Conservation (phyloP, 2,113 vertebrate genomes). For the Psittacula cyanocephala region DNA sequence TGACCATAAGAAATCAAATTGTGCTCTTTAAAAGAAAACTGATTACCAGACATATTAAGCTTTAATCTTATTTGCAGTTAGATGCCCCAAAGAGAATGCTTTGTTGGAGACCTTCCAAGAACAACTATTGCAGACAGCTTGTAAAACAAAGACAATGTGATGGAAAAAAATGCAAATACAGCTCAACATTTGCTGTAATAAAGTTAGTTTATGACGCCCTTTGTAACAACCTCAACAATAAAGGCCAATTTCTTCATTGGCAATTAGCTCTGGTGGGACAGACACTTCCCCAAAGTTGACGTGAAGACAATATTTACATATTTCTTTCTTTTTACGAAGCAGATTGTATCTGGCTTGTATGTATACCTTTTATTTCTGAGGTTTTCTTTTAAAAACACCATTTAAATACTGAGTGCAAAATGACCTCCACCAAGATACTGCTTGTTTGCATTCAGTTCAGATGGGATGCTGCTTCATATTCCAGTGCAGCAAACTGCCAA, state of each 20-base stretch:
- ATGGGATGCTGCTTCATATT: neutral
- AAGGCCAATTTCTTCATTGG: neutral
- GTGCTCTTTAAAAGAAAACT: constrained; percentile 51
- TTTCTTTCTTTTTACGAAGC: neutral
- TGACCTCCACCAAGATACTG: neutral
- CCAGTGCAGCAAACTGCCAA: neutral
- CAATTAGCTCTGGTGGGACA: constrained; percentile 17
- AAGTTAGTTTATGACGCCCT: constrained; percentile 2
- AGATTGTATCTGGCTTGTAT: neutral
- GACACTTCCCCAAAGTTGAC: neutral
- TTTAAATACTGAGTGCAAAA: neutral
- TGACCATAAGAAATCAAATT: constrained; percentile 55
- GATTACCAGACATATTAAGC: constrained; percentile 59
- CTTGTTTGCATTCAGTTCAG: neutral
- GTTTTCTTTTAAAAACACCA: neutral
- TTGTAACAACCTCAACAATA: neutral
- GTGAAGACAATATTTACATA: neutral
- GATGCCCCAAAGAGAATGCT: constrained; percentile 56
- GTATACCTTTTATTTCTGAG: neutral
- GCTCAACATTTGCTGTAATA: constrained; percentile 18
- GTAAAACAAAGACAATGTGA: constrained; percentile 3
- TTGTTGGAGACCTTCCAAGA: constrained; percentile 51
- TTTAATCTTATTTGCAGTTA: constrained; percentile 65
- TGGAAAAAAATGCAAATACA: constrained; percentile 39
- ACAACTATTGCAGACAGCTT: constrained; percentile 44